Base-by-base conservation (phyloP, 1,140 invertebrate species). In the Camponotus floridanus region DNA sequence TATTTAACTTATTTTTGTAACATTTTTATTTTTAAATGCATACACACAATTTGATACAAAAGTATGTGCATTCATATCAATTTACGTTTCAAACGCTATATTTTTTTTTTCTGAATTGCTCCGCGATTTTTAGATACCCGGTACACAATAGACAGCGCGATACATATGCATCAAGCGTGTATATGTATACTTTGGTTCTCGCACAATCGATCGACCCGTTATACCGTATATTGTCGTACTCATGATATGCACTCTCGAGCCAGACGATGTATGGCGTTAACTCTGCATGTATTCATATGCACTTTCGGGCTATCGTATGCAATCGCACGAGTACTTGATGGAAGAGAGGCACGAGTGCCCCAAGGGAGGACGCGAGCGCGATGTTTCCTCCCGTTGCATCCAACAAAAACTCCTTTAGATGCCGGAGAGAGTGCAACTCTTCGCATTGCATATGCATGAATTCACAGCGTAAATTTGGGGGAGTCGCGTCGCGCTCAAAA, bases 361-460 rank as follows among this genome's bases (percentile, higher is more conserved):
- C 33, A 48, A 21, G 61, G 42, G 13, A 62, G 31, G 74, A 62
- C 64, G 65, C 64, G 65, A 61, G n/a, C n/a, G 74, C 76, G 42
- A 57, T 61, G 51, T 78, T 74, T 57, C 78, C 67, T 76, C 55
- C 73, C 55, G 3, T 2, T 84, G 57, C 83, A 70, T 78, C 76
- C 68, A 36, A 89, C 87, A 89, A 89, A 89, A 88, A 84, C 83
- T 89, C 59, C 86, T 89, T 89, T 89, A 71, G 87, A 80, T 64
- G 74, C 39, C 48, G 65, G 71, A 86, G 76, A 70, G 83, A 88
- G 83, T 76, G 62, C 81, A 26, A 71, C 87, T 86, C 80, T 61
- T 76, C 78, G 64, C 15, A 57, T 51, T 78, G 18, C 86, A 74
- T 45, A 36, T 57, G 62, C 81, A 79, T 76, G 68, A 73, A 87